Conservation (phyloP, 2,113 vertebrate species). For the Cinclus cinclus region DNA sequence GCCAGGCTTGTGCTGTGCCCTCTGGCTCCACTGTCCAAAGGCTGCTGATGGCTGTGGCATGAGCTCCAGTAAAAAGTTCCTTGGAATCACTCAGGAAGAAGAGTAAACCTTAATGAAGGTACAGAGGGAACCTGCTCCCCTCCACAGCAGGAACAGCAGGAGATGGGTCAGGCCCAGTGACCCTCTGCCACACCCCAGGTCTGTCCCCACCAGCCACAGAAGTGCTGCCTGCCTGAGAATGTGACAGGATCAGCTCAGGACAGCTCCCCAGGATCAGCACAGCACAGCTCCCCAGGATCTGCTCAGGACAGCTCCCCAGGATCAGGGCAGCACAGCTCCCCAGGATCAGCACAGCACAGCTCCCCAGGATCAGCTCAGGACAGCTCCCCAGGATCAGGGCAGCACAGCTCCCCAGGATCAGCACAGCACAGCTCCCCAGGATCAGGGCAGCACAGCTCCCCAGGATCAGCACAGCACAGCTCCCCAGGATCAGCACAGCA, state of each 20-base stretch:
- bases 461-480: background rate
- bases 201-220: background rate
- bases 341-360: background rate
- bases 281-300: background rate
- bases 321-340: too few relatives aligned
- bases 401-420: background rate
- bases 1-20: background rate
- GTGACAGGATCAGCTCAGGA: background rate
- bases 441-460: background rate
- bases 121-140: background rate
- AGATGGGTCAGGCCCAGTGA: background rate
- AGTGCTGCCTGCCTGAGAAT: rapidly evolving
- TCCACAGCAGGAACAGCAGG: background rate
- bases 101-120: background rate
- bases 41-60: background rate
- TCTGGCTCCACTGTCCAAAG: background rate
- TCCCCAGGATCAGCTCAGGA: too few relatives aligned
- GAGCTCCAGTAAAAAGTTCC: background rate
- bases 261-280: background rate
- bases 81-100: background rate
- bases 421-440: background rate
- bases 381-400: background rate
- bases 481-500: background rate
- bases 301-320: too few relatives aligned
- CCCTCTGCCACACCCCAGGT: background rate